These are phyloP conservation scores for Zaprionus lachaisei DNA, from an alignment of 1,140 invertebrate species.

Conservation along the genomic window DNA sequence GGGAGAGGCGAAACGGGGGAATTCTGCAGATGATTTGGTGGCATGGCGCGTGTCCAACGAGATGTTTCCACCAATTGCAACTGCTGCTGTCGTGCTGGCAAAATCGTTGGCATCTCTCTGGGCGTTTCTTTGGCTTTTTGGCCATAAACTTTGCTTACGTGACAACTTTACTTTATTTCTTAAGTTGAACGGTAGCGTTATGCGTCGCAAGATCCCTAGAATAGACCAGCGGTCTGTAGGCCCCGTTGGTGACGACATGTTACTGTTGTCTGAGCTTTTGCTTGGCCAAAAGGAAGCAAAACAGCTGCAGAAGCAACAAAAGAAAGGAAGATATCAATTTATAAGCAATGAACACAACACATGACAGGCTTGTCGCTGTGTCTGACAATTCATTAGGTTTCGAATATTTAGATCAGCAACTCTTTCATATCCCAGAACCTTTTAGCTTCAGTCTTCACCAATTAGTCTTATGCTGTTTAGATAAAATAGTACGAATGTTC, in stretches of 20 bases:
- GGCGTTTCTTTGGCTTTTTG: conserved; percentile 58
- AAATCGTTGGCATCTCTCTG: conserved; percentile 58
- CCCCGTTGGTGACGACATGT: conserved; percentile 23
- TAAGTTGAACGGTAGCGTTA: conserved; percentile 55
- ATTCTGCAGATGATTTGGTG: conserved; percentile 75
- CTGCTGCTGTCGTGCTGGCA: conserved; percentile 40
- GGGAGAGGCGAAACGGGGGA: not conserved
- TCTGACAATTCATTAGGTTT: conserved; percentile 7
- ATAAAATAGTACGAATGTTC: too few species aligned
- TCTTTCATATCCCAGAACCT: too few species aligned
- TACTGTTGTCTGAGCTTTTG: conserved; percentile 32
- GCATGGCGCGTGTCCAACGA: conserved; percentile 78
- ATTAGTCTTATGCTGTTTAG: too few species aligned
- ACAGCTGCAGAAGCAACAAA: conserved; percentile 20
- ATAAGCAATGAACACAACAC: conserved; percentile 44
- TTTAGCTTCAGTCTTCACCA: too few species aligned
- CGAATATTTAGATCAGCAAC: not conserved
- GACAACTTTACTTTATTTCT: conserved; percentile 81
- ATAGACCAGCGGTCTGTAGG: not conserved
- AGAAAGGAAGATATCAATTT: conserved; percentile 53
- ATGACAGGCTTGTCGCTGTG: conserved; percentile 15
- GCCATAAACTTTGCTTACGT: conserved; percentile 82
- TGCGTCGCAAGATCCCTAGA: conserved; percentile 44
- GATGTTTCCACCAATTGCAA: conserved; percentile 72
- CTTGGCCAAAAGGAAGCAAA: conserved; percentile 8